A percentile compares a stretch with the other conserved stretches of the same genome.
These are phyloP conservation scores for Pachypsylla venusta DNA, from an alignment of 1,140 invertebrate genomes.

Conservation along the genomic window DNA sequence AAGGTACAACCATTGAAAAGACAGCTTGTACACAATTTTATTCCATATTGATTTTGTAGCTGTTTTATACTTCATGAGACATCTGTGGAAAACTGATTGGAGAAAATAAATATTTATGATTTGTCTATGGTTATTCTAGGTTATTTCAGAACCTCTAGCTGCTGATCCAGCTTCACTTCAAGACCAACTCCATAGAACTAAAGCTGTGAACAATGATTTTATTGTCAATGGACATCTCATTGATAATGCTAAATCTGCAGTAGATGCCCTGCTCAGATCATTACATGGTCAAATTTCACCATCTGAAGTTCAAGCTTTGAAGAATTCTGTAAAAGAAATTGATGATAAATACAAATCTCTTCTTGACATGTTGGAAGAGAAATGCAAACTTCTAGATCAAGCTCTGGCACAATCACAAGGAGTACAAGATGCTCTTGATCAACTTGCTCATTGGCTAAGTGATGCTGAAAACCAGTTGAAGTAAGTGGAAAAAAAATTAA, in stretches of 20 bases:
- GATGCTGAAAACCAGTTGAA: slow-evolving; percentile 70
- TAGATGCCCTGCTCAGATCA: slow-evolving; percentile 17
- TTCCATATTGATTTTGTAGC: too few relatives aligned
- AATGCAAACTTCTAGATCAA: slow-evolving; percentile 72
- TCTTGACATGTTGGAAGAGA: slow-evolving; percentile 48
- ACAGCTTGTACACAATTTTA: too few relatives aligned
- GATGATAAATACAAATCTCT: slow-evolving; percentile 62
- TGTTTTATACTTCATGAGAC: too few relatives aligned
- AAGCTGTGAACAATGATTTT: slow-evolving; percentile 72
- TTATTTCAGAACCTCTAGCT: slow-evolving; percentile 64
- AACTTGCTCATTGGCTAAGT: slow-evolving; percentile 67
- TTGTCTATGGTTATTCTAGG: slow-evolving; percentile 52
- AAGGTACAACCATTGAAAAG: too few relatives aligned
- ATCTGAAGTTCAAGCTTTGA: slow-evolving; percentile 56
- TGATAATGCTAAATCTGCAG: slow-evolving; percentile 48
- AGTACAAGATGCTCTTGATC: slow-evolving; percentile 81
- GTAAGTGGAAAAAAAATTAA: slow-evolving; percentile 33
- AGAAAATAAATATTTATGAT: too few relatives aligned
- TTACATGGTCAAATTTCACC: slow-evolving; percentile 48
- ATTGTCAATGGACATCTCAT: slow-evolving; percentile 68
- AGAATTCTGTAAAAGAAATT: slow-evolving; percentile 59
- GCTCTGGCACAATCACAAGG: slow-evolving; percentile 84
- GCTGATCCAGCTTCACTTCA: slow-evolving; percentile 76
- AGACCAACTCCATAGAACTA: slow-evolving; percentile 69
- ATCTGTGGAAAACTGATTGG: too few relatives aligned